phyloP scores from a whole-genome alignment of 2,797 vertebrate species.

The Petrocephalus schoutedeni region DNA sequence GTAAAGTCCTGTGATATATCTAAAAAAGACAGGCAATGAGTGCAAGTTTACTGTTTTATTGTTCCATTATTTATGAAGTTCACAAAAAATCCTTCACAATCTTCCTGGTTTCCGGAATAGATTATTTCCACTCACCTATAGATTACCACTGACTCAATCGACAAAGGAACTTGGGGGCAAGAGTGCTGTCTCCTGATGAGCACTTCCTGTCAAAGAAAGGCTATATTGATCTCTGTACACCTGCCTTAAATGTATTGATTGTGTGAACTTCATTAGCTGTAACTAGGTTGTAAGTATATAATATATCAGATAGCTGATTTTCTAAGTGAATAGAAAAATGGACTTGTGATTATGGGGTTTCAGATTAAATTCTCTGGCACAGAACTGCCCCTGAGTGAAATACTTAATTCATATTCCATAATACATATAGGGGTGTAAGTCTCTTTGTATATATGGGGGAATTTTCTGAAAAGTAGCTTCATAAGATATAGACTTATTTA shows the following conservation, averaged over 20 bases:
- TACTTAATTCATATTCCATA: background rate
- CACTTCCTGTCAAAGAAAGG: background rate
- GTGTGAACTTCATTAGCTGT: background rate
- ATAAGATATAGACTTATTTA: background rate
- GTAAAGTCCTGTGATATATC: background rate
- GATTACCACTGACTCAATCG: background rate
- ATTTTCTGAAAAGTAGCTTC: background rate
- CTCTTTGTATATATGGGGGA: background rate
- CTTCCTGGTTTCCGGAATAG: background rate
- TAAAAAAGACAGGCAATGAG: background rate
- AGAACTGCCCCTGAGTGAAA: background rate
- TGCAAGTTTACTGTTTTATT: background rate
- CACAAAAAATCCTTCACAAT: background rate
- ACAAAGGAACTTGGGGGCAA: background rate
- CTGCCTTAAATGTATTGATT: background rate
- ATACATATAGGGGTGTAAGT: background rate
- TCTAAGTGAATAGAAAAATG: background rate
- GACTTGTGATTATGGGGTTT: background rate
- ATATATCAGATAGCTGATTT: background rate
- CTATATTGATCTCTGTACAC: background rate
- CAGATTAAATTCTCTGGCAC: background rate
- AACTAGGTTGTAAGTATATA: background rate
- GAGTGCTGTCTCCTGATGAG: background rate
- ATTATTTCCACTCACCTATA: background rate
- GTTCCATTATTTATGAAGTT: background rate